Conservation (phyloP, 1,140 invertebrate species). For the Meloidogyne floridensis region DNA sequence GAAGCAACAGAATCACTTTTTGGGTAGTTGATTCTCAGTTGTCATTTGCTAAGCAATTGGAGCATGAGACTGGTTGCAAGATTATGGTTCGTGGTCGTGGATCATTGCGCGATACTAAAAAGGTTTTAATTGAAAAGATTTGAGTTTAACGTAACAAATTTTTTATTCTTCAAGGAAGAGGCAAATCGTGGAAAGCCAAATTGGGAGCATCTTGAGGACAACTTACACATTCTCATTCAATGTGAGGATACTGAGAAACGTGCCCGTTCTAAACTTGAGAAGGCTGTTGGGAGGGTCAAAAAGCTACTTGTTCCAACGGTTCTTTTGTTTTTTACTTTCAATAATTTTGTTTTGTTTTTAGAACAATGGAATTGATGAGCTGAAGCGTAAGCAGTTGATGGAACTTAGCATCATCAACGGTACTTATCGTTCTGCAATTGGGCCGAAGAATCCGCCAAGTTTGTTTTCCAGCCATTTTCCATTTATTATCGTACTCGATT, state of each 20-base stretch:
- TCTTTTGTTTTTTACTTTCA: neutral
- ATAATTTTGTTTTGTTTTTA: slow-evolving; percentile 21
- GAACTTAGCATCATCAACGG: slow-evolving; percentile 99
- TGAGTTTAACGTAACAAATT: neutral
- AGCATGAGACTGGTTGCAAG: slow-evolving; percentile 99
- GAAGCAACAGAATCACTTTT: no score
- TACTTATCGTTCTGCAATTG: slow-evolving; percentile 72
- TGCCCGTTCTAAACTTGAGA: slow-evolving; percentile 86
- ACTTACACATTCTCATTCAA: slow-evolving; percentile 94
- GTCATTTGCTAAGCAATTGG: slow-evolving; percentile 84
- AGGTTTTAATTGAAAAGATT: slow-evolving; percentile 74
- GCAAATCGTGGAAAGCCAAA: slow-evolving; percentile 96
- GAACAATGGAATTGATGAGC: slow-evolving; percentile 52
- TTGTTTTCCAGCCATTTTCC: neutral
- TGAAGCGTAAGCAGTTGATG: slow-evolving; percentile 86
- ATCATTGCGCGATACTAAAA: slow-evolving; percentile 98
- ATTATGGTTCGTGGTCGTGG: slow-evolving; percentile 99
- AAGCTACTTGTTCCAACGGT: slow-evolving; percentile 78
- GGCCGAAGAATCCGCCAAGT: slow-evolving; percentile 24
- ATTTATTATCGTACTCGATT: neutral
- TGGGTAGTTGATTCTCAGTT: no score
- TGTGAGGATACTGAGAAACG: slow-evolving; percentile 97
- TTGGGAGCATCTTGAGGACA: slow-evolving; percentile 98
- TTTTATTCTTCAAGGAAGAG: slow-evolving; percentile 79
- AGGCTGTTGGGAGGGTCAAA: slow-evolving; percentile 95